Evolutionary conservation across 2,797 vertebrate species (phyloP).

Genomic region (Chiroxiphia lanceolata): DNA sequence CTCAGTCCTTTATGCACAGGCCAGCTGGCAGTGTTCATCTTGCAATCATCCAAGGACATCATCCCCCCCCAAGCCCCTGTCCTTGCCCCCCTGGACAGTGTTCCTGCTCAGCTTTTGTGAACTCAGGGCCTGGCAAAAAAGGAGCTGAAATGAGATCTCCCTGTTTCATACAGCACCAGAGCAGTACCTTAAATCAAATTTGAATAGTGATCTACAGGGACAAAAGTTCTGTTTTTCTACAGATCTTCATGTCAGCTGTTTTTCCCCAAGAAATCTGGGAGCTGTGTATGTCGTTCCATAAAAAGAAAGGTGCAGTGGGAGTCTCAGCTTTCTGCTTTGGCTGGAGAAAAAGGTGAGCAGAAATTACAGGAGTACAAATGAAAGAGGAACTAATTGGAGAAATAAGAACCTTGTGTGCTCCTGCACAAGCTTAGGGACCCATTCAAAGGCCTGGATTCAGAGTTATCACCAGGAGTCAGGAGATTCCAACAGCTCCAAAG

Average conservation of each 20-base stretch:
- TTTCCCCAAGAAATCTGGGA: neutral
- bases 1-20: neutral
- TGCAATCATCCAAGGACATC: neutral
- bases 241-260: neutral
- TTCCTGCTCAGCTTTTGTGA: neutral
- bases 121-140: neutral
- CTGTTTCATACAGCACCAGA: neutral
- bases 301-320: neutral
- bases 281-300: accelerated
- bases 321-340: conserved; percentile 7
- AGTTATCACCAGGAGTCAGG: neutral
- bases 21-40: conserved; percentile 15
- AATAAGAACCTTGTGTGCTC: neutral
- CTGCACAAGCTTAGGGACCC: neutral
- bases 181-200: neutral
- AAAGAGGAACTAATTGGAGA: neutral
- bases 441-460: neutral
- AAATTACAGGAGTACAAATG: neutral
- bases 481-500: neutral
- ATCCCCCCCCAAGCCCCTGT: neutral
- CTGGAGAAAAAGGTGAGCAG: neutral
- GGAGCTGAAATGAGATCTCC: conserved; percentile 7
- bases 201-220: neutral
- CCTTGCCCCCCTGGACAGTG: neutral
- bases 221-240: neutral